Evolutionary conservation across 2,888 invertebrate genomes (phyloP).

Genomic region (Melinaea menophilus): DNA sequence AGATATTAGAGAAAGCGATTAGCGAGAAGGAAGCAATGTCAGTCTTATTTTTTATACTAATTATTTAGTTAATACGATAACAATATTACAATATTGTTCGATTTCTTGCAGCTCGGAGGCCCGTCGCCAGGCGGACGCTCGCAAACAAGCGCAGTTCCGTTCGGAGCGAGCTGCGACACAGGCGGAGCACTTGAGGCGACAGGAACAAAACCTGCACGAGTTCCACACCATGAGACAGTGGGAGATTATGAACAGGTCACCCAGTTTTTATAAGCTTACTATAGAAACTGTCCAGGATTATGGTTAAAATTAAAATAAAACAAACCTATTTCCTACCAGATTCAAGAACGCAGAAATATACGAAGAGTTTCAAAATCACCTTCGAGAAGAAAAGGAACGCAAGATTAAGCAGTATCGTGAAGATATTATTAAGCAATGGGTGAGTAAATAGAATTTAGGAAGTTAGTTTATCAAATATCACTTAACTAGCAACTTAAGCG

Average conservation of each 20-base stretch:
- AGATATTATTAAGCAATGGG: constrained; percentile 69
- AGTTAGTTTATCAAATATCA: too few relatives aligned
- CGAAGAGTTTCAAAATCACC: constrained; percentile 60
- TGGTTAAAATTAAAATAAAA: not conserved
- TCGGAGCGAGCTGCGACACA: constrained; percentile 48
- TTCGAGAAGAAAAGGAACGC: constrained; percentile 53
- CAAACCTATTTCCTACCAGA: constrained; percentile 38
- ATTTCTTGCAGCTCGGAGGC: constrained; percentile 51
- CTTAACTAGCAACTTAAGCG: too few relatives aligned
- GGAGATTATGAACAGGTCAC: constrained; percentile 74
- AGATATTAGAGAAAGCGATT: constrained; percentile 69
- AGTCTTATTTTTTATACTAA: constrained; percentile 27
- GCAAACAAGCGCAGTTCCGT: constrained; percentile 44
- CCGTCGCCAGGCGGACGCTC: constrained; percentile 45
- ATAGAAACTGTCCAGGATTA: not conserved
- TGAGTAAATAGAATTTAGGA: constrained; percentile 37
- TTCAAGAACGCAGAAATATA: constrained; percentile 74
- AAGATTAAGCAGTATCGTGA: constrained; percentile 63
- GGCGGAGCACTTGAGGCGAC: constrained; percentile 49
- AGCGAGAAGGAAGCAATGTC: constrained; percentile 60
- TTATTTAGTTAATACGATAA: not conserved
- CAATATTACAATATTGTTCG: not conserved
- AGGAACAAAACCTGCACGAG: constrained; percentile 48
- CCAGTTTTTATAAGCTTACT: too few relatives aligned
- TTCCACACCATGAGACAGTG: constrained; percentile 67